Conservation (phyloP, 1,140 invertebrate species). For the Apis dorsata region DNA sequence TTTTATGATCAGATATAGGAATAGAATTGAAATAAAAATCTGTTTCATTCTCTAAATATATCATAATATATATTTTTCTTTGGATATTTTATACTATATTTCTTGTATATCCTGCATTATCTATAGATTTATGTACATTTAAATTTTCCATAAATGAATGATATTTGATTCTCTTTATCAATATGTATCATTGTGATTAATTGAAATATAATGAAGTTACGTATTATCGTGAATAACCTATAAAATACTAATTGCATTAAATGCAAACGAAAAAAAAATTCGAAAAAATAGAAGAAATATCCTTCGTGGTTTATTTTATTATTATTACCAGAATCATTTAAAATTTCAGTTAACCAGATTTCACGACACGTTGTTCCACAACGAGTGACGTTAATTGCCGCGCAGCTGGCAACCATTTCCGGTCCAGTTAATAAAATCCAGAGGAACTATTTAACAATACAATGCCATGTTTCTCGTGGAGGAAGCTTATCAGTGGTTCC, state of each 20-base stretch:
- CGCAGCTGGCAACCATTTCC: background rate
- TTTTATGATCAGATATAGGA: too few relatives aligned
- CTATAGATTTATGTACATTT: too few relatives aligned
- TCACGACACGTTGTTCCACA: background rate
- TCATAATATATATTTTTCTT: too few relatives aligned
- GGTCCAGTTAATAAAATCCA: background rate
- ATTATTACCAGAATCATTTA: background rate
- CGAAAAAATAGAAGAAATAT: background rate
- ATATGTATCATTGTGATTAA: too few relatives aligned
- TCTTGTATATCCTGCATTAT: too few relatives aligned
- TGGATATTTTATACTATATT: too few relatives aligned
- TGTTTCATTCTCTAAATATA: too few relatives aligned
- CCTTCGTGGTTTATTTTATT: background rate
- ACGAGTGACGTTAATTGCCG: slow-evolving; percentile 10
- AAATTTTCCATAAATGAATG: too few relatives aligned
- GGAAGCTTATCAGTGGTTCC: background rate
- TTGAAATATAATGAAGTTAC: too few relatives aligned
- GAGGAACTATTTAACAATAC: background rate
- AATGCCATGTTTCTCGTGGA: background rate
- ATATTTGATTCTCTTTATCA: too few relatives aligned
- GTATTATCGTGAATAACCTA: background rate
- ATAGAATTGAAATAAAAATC: too few relatives aligned
- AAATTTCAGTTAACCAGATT: background rate
- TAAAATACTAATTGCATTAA: background rate
- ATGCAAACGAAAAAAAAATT: background rate